Base-by-base conservation (phyloP, 2,797 vertebrate species). In the Rhynchotus rufescens region DNA sequence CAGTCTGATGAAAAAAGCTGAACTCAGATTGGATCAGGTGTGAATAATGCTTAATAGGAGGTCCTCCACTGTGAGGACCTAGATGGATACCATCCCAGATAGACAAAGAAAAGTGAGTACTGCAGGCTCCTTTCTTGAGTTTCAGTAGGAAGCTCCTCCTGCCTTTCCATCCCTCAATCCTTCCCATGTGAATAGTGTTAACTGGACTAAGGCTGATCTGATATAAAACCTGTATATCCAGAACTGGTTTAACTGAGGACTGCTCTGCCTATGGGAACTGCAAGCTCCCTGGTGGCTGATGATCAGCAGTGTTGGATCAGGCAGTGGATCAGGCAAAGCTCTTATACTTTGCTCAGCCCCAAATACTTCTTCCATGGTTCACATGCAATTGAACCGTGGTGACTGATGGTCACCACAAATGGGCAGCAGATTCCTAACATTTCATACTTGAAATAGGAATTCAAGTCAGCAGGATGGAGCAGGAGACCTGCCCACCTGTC, bases 331-430 rank as follows among this genome's bases (percentile, higher is more conserved):
- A n/a, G n/a, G n/a, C n/a, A 20, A 54, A 36, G 19, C 36, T 14
- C 1, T 0, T 0, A 0, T 17, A 28, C 25, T 75, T 57, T 6
- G 7, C 68, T 11, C 45, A 42, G 17, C 40, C 65, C 26, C 45
- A 23, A 38, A 40, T 6, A 1, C 4, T 8, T 68, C 64, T 87
- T 65, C 34, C 9, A 2, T 1, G 2, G 10, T 22, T 22, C 38
- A 9, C 15, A 4, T 44, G 8, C 21, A 56, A 0, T 22, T 62
- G 32, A 49, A 23, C 21, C 21, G 22, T 47, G 21, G 22, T 22
- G 47, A 49, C 47, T 49, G 16, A 22, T 73, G n/a, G 10, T 30
- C 12, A 65, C 28, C 28, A 57, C 19, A 20, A 86, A 19, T 8
- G 11, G 12, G 9, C 66, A 78, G 85, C 57, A 78, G 47, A 38